Base-by-base conservation (phyloP, 2,888 invertebrate genomes). In the Peribatodes rhomboidaria region DNA sequence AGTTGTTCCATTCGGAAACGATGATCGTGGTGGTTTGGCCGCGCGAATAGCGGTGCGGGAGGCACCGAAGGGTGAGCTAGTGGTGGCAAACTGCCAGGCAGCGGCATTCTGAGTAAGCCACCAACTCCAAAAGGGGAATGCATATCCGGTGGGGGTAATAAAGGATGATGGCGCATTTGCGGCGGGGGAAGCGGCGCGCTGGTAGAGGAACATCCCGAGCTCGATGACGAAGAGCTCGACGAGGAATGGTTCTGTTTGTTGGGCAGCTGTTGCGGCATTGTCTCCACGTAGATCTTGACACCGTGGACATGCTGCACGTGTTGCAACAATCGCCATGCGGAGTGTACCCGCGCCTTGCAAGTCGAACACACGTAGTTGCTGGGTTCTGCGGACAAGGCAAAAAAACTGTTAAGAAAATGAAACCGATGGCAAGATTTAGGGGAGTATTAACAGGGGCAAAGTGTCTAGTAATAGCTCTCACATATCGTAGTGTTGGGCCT, bases 271-370 rank as follows among this genome's bases (percentile, higher is more conserved):
- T 89, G 91, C 1, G 92, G 90, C 73, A 90, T 81, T 58, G 94
- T 94, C 78, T 97, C 97, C 57, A 97, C 95, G 94, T 98, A 99
- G 81, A 99, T 97, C 88, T 98, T 97, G 69, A 99, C 96, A 18
- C 98, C 98, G 83, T 99, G 99, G 65, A 97, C 96, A 81, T 97
- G 97, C 88, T 99, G 99, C 31, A 97, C 98, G 87, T 99, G 99
- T 85, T 99, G 98, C 42, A 99, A 95, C 67, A 99, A 94, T 63
- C 97, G 95, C 99, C 99, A 99, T 8, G 99, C 98, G n/a, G 98
- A 98, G 77, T 96, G 96, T 76, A 98, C 96, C 54, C 97, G 96
- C 70, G 97, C 96, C 83, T 98, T 98, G 94, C 99, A 99, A 74
- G 98, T 98, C 50, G 97, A 97, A 84, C 99, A 99, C 73, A 98